Percentiles rank a stretch among this genome's conserved stretches.
phyloP scores from a whole-genome alignment of 2,113 vertebrate species.

The Pimephales promelas region DNA sequence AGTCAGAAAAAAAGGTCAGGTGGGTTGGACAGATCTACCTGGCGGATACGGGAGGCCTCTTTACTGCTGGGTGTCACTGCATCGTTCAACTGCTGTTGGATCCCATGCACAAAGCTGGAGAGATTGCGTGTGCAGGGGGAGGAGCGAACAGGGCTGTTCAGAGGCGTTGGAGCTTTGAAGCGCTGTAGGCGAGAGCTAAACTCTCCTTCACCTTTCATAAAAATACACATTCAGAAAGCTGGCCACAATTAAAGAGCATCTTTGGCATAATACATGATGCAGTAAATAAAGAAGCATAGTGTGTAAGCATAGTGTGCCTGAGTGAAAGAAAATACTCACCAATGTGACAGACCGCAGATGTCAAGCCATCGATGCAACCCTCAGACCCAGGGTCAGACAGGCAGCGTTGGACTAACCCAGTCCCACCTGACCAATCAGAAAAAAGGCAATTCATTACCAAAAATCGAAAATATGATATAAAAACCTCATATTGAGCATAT shows the following conservation, averaged over 20 bases:
- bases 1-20: neutral
- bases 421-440: conserved; percentile 54
- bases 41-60: conserved; percentile 67
- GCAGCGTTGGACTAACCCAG: conserved; percentile 61
- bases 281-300: neutral
- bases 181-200: conserved; percentile 70
- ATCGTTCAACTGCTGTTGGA: conserved; percentile 72
- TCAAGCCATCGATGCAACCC: conserved; percentile 27
- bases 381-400: conserved; percentile 68
- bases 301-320: neutral
- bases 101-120: conserved; percentile 67
- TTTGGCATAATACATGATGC: neutral
- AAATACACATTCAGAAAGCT: conserved; percentile 1
- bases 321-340: conserved; percentile 59
- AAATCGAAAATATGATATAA: conserved; percentile 4
- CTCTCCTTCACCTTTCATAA: conserved; percentile 64
- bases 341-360: conserved; percentile 53
- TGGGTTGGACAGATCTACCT: conserved; percentile 62
- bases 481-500: too few relatives aligned
- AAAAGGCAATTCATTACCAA: neutral
- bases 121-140: conserved; percentile 38
- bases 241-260: neutral
- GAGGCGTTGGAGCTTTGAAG: conserved; percentile 60
- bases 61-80: conserved; percentile 67
- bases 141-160: conserved; percentile 33